A percentile compares a stretch with the other conserved stretches of the same genome.
phyloP scores from a whole-genome alignment of 2,888 invertebrate genomes.

The Hoplodrina blanda region DNA sequence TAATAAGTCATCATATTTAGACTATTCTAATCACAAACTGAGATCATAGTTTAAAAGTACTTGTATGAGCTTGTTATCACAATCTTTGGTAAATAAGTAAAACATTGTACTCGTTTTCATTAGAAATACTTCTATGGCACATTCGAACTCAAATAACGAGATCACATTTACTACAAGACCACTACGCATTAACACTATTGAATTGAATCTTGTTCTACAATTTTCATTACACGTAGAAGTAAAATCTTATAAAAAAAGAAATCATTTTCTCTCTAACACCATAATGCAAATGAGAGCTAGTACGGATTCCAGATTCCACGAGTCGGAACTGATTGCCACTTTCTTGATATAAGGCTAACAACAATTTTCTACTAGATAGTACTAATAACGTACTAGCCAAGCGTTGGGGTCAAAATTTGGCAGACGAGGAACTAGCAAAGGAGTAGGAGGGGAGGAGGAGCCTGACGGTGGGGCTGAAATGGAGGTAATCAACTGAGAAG shows the following conservation, averaged over 20 bases:
- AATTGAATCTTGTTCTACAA: slow-evolving; percentile 32
- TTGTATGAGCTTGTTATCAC: slow-evolving; percentile 61
- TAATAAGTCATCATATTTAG: slow-evolving; percentile 43
- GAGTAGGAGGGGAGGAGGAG: slow-evolving; percentile 74
- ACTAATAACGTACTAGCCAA: slow-evolving; percentile 83
- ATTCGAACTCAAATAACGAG: slow-evolving; percentile 35
- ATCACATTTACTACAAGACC: slow-evolving; percentile 16
- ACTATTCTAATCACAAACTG: slow-evolving; percentile 51
- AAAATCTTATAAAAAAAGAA: slow-evolving; percentile 25
- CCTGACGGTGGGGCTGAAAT: slow-evolving; percentile 47
- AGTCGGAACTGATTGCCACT: slow-evolving; percentile 36
- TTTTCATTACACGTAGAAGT: slow-evolving; percentile 24
- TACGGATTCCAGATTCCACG: slow-evolving; percentile 10
- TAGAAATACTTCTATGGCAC: slow-evolving; percentile 55
- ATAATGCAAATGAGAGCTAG: slow-evolving; percentile 39
- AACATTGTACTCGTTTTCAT: slow-evolving; percentile 47
- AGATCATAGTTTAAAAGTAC: slow-evolving; percentile 43
- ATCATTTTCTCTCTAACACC: slow-evolving; percentile 28
- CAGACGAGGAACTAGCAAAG: slow-evolving; percentile 79
- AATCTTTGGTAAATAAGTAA: slow-evolving; percentile 53
- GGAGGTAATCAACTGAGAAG: slow-evolving; percentile 35
- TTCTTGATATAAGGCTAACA: slow-evolving; percentile 41
- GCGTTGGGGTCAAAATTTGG: slow-evolving; percentile 84
- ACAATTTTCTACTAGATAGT: slow-evolving; percentile 22
- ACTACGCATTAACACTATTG: slow-evolving; percentile 32